Percentiles rank a stretch among this genome's conserved stretches.
These are phyloP conservation scores for Pelobates fuscus DNA, from an alignment of 2,113 vertebrate genomes.

Conservation along the genomic window DNA sequence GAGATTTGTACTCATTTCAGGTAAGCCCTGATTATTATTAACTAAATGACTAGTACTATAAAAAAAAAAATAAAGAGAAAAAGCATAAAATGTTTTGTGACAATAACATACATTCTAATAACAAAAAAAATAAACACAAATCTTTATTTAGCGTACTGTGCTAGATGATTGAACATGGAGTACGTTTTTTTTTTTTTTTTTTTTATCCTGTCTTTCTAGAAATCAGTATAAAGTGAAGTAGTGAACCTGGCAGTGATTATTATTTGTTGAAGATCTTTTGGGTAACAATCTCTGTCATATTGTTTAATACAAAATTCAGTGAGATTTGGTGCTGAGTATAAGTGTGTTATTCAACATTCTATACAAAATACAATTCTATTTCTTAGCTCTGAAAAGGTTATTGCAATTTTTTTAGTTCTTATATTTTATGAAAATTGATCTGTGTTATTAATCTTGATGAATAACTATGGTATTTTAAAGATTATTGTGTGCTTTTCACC, in stretches of 20 bases:
- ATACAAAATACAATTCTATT: background rate
- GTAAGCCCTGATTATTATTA: too few species aligned
- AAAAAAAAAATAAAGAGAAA: too few species aligned
- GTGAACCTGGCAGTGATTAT: conserved; percentile 1
- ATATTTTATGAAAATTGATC: background rate
- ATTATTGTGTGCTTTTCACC: background rate
- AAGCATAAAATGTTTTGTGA: too few species aligned
- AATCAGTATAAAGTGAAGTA: too few species aligned
- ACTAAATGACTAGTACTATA: too few species aligned
- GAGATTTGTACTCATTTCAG: too few species aligned
- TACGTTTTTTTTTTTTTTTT: too few species aligned
- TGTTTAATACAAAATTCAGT: conserved; percentile 17
- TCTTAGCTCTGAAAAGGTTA: conserved; percentile 7
- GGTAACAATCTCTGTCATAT: background rate
- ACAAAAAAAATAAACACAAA: too few species aligned
- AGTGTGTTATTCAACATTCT: background rate
- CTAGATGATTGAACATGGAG: too few species aligned
- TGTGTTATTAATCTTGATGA: conserved; percentile 1
- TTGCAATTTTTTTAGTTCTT: background rate
- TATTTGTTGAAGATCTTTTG: conserved; percentile 10
- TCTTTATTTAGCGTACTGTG: too few species aligned
- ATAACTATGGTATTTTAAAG: background rate
- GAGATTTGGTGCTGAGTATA: background rate
- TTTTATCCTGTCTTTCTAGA: too few species aligned
- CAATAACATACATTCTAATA: too few species aligned